Evolutionary conservation across 2,113 vertebrate genomes (phyloP).

Genomic region (Orcinus orca): DNA sequence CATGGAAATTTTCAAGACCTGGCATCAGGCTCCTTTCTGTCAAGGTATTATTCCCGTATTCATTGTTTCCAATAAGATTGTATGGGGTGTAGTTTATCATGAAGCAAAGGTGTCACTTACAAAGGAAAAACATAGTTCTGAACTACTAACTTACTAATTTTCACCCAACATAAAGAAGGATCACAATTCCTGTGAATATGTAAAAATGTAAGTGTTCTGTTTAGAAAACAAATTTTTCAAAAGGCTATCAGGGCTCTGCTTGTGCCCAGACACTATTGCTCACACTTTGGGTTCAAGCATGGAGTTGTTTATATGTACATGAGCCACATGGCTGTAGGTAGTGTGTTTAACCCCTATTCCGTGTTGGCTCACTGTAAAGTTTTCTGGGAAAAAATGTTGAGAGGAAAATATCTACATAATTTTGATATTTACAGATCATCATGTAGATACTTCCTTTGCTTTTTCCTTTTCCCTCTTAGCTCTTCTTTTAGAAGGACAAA

Average conservation of each 20-base stretch:
- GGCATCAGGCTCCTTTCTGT: conserved; percentile 82
- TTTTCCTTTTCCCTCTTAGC: neutral
- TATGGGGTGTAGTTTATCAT: neutral
- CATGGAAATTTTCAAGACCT: conserved; percentile 79
- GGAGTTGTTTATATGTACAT: neutral
- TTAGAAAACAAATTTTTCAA: neutral
- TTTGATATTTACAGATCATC: neutral
- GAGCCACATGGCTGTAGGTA: accelerated
- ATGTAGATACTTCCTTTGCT: neutral
- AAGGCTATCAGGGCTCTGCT: neutral
- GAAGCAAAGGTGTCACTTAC: neutral
- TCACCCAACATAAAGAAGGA: conserved; percentile 45
- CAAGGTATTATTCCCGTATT: conserved; percentile 86
- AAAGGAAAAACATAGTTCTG: conserved; percentile 37
- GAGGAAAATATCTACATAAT: neutral
- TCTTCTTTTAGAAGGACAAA: neutral
- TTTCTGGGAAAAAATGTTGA: neutral
- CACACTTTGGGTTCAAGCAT: neutral
- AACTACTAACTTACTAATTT: conserved; percentile 51
- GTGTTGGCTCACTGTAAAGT: neutral
- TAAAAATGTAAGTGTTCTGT: neutral
- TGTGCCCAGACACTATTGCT: neutral
- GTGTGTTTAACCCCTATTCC: neutral
- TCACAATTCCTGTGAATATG: conserved; percentile 47
- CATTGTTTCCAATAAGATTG: neutral